phyloP scores from a whole-genome alignment of 1,140 invertebrate species.

The Microplitis demolitor region DNA sequence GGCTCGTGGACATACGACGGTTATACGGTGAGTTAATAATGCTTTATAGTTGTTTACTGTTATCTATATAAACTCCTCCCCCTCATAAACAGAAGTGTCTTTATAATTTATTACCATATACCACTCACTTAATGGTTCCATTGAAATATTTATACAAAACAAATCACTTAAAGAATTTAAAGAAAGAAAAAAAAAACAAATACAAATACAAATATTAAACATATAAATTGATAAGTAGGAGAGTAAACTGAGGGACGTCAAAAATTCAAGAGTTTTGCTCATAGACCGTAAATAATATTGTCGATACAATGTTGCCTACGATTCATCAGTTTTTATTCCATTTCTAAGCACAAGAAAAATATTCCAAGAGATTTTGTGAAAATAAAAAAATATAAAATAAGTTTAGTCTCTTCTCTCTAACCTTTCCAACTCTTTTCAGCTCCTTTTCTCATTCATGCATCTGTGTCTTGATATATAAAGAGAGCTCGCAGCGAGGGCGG shows the following conservation, averaged over 20 bases:
- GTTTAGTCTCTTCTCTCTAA: neutral
- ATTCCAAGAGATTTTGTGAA: neutral
- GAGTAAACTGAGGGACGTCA: neutral
- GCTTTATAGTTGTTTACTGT: neutral
- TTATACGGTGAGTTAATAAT: constrained; percentile 73
- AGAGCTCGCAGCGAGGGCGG: constrained; percentile 25
- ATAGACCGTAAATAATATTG: constrained; percentile 5
- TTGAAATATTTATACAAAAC: too few relatives aligned
- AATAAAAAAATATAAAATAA: too few relatives aligned
- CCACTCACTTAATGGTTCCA: too few relatives aligned
- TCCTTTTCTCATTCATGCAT: constrained; percentile 1
- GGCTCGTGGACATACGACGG: constrained; percentile 95
- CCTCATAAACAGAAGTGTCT: too few relatives aligned
- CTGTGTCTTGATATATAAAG: constrained; percentile 5
- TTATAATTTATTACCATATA: too few relatives aligned
- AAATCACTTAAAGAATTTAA: too few relatives aligned
- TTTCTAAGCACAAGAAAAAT: neutral
- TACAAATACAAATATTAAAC: too few relatives aligned
- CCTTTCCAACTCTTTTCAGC: neutral
- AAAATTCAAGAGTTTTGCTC: neutral
- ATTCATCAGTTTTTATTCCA: constrained; percentile 27
- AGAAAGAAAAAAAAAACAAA: too few relatives aligned
- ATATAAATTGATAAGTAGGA: neutral
- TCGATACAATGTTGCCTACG: constrained; percentile 30
- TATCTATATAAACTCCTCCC: neutral